Conservation (phyloP, 1,140 invertebrate genomes). For the Drosophila equinoxialis region DNA sequence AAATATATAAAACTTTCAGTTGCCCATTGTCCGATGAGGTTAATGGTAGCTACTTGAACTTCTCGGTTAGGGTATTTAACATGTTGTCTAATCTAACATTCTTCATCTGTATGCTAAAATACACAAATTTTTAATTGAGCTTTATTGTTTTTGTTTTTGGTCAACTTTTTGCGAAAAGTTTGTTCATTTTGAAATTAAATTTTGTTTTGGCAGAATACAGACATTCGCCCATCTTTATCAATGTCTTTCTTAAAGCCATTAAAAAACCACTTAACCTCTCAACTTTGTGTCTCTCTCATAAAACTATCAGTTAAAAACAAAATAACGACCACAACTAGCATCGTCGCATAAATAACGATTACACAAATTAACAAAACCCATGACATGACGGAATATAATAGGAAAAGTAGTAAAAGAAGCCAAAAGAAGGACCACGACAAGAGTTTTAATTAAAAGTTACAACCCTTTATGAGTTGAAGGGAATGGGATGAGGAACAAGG, state of each 20-base stretch:
- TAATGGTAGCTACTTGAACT: neutral
- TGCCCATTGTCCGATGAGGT: neutral
- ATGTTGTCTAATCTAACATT: too few species aligned
- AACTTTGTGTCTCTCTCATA: conserved; percentile 17
- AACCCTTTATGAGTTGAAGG: conserved; percentile 34
- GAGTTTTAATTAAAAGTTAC: conserved; percentile 73
- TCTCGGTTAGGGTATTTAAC: too few species aligned
- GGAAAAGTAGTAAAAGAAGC: conserved; percentile 5
- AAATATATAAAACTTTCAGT: neutral
- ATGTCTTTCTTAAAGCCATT: conserved; percentile 14
- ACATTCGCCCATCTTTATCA: neutral
- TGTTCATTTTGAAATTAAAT: neutral
- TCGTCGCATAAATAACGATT: conserved; percentile 55
- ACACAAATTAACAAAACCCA: conserved; percentile 57
- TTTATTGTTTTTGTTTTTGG: neutral
- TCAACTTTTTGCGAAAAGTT: neutral
- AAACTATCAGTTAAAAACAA: conserved; percentile 48
- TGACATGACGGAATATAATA: conserved; percentile 13
- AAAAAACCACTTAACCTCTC: conserved; percentile 44
- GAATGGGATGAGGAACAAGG: neutral
- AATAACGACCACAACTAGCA: conserved; percentile 56
- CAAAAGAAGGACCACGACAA: conserved; percentile 8
- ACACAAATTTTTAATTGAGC: neutral
- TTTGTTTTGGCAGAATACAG: neutral
- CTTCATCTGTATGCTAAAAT: too few species aligned